Evolutionary conservation across 2,797 vertebrate species (phyloP), one percentile per base, ranked within the genome.

Genomic region (Pelochelys cantorii): DNA sequence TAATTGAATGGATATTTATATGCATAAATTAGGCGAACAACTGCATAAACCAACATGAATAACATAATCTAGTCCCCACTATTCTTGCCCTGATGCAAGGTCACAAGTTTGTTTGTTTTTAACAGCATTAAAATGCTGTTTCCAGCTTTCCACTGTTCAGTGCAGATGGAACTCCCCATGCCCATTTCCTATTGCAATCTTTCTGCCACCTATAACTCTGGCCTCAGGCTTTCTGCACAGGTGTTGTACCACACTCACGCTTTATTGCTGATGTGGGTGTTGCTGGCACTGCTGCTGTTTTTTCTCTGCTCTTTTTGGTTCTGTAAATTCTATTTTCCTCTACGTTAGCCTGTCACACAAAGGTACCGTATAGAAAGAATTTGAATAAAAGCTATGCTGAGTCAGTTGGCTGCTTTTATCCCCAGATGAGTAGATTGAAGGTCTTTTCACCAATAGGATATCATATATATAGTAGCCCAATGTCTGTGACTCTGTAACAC

Each of bases 221-320:
- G 91, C 96, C 96, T 48, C 23, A 0, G 95, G 96, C 94, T 90
- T 8, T 7, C 29, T 4, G 85, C 56, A 3, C 95, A 97, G 95
- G 95, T 97, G 96, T 93, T 92, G 94, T 90, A 59, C 92, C 95
- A 95, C 90, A 83, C 90, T 95, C 94, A 90, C 85, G 31, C 94
- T 74, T 83, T 59, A 42, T 88, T 87, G 94, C 95, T 92, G 65
- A 86, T 20, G 54, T n/a, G 54, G 48, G n/a, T 14, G 31, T 83
- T 53, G 81, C 81, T 31, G 74, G 56, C 68, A 93, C 89, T 52
- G 85, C 77, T 62, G 0, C 90, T 71, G 62, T 0, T 94, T 95
- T 71, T 91, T 82, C 84, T 85, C 74, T 8, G 0, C 88, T 92
- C 83, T 1, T 23, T 92, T 86, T 77, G 2, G 83, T 88, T 89